These are phyloP conservation scores for Oreohelix idahoensis DNA, from an alignment of 1,140 invertebrate genomes.

Conservation along the genomic window DNA sequence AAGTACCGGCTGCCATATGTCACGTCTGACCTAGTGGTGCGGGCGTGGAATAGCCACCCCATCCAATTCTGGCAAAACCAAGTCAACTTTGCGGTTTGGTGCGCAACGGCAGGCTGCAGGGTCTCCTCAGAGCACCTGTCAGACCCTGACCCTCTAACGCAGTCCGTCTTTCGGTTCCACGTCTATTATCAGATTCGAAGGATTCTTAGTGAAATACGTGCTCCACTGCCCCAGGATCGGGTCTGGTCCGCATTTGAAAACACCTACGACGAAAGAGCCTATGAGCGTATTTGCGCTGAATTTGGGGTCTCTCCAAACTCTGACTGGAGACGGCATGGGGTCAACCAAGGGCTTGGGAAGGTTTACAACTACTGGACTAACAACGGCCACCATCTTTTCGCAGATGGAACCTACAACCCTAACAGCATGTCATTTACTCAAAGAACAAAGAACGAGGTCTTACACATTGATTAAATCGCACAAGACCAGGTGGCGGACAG, in stretches of 20 bases:
- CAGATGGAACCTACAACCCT: neutral
- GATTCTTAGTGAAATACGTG: neutral
- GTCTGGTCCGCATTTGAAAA: neutral
- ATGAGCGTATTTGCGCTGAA: neutral
- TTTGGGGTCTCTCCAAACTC: neutral
- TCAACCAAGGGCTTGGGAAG: neutral
- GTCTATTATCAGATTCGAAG: neutral
- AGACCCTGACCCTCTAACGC: neutral
- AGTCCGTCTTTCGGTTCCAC: neutral
- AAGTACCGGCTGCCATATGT: neutral
- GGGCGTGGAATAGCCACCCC: neutral
- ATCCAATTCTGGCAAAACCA: constrained; percentile 8
- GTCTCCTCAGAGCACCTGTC: neutral
- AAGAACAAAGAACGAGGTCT: neutral
- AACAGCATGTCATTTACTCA: neutral
- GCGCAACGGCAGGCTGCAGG: neutral
- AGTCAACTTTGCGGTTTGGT: neutral
- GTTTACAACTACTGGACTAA: neutral
- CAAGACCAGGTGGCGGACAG: neutral
- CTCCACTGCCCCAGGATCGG: neutral
- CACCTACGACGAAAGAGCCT: neutral
- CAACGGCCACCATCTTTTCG: neutral
- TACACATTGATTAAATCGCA: neutral
- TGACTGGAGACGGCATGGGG: neutral
- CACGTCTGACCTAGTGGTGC: neutral